Evolutionary conservation across 1,140 invertebrate genomes (phyloP).

Genomic region (Bicyclus anynana): DNA sequence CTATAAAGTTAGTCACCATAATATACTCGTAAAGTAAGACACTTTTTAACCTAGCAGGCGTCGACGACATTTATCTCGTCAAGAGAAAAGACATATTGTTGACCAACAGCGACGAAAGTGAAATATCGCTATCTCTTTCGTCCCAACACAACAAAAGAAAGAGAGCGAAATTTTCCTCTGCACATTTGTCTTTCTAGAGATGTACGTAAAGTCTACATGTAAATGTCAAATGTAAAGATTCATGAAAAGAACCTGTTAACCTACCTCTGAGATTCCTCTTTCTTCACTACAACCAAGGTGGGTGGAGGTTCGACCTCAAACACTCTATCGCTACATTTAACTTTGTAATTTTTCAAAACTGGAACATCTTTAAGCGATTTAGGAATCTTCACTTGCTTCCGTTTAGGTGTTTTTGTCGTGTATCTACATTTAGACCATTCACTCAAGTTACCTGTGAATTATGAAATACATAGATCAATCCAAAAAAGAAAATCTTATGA

Average conservation of each 20-base stretch:
- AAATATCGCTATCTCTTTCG: too few species aligned
- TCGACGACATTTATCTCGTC: too few species aligned
- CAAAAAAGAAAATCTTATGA: background rate
- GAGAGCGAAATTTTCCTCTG: too few species aligned
- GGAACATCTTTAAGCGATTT: conserved; percentile 79
- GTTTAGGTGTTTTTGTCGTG: conserved; percentile 84
- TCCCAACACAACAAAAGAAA: too few species aligned
- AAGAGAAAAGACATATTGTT: too few species aligned
- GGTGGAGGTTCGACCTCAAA: conserved; percentile 79
- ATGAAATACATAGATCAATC: background rate
- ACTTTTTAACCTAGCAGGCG: too few species aligned
- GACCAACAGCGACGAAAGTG: too few species aligned
- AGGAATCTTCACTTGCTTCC: conserved; percentile 87
- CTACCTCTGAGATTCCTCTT: conserved; percentile 71
- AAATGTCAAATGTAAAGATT: background rate
- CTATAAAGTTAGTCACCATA: too few species aligned
- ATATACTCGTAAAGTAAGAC: too few species aligned
- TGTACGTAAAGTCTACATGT: too few species aligned
- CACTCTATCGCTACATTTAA: conserved; percentile 79
- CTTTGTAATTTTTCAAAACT: conserved; percentile 85
- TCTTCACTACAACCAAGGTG: conserved; percentile 76
- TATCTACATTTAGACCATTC: conserved; percentile 95
- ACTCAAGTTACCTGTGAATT: conserved; percentile 82
- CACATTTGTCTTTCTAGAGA: too few species aligned
- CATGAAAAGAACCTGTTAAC: conserved; percentile 8